Evolutionary conservation across 2,797 vertebrate genomes (phyloP).

Genomic region (Peromyscus attwateri): DNA sequence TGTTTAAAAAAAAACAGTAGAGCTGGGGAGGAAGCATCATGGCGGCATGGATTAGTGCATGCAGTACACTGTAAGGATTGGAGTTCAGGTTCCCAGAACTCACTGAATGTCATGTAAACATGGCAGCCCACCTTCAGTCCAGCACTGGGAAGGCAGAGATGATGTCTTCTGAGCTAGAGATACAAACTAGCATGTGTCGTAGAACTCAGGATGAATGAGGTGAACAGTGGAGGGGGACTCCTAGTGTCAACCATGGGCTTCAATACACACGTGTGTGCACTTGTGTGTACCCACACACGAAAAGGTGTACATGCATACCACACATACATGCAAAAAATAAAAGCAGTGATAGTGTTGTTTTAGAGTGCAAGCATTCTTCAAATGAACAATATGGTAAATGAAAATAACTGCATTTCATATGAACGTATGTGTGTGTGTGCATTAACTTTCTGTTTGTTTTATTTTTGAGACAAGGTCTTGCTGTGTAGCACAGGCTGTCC

Average conservation of each 20-base stretch:
- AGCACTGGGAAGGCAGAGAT: background rate
- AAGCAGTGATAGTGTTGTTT: background rate
- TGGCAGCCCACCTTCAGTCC: background rate
- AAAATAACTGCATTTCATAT: conserved; percentile 31
- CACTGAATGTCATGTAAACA: background rate
- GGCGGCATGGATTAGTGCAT: background rate
- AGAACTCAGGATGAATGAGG: background rate
- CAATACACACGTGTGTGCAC: background rate
- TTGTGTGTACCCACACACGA: background rate
- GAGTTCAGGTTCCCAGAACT: background rate
- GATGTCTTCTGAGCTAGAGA: background rate
- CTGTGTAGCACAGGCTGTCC: background rate
- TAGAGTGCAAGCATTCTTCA: conserved; percentile 32
- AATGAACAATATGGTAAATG: conserved; percentile 43
- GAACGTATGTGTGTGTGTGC: background rate
- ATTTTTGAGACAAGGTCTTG: background rate
- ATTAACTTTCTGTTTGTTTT: conserved; percentile 45
- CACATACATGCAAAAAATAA: background rate
- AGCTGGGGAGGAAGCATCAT: background rate
- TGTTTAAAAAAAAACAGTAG: background rate
- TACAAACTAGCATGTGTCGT: background rate
- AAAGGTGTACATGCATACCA: background rate
- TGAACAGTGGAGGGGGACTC: background rate
- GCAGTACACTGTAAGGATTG: background rate
- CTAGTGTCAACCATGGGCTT: background rate